Evolutionary conservation across 2,888 invertebrate species (phyloP).

Genomic region (Tipula confusa): DNA sequence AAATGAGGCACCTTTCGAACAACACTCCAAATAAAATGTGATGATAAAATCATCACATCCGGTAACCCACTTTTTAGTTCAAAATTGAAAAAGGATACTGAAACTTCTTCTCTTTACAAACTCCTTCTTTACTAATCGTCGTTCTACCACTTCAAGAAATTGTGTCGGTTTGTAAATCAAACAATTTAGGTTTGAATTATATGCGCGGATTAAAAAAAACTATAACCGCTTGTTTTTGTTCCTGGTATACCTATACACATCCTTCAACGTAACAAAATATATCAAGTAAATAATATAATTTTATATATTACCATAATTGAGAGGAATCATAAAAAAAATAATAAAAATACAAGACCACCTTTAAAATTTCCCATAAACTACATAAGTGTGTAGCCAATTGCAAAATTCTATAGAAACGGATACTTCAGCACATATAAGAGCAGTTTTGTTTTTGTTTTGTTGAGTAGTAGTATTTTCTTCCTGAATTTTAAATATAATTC

Average conservation of each 20-base stretch:
- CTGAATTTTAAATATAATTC: not conserved
- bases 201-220: too few relatives aligned
- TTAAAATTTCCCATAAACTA: not conserved
- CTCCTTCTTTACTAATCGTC: too few relatives aligned
- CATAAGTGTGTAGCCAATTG: not conserved
- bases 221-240: too few relatives aligned
- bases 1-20: too few relatives aligned
- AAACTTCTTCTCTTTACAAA: too few relatives aligned
- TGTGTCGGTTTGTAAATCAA: too few relatives aligned
- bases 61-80: too few relatives aligned
- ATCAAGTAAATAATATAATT: not conserved
- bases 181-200: too few relatives aligned
- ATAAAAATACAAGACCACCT: not conserved
- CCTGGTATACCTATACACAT: not conserved
- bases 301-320: not conserved
- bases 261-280: not conserved
- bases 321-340: not conserved
- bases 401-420: not conserved
- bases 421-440: not conserved
- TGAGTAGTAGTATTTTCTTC: not conserved
- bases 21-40: too few relatives aligned
- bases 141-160: too few relatives aligned
- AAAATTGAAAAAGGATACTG: too few relatives aligned
- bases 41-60: too few relatives aligned
- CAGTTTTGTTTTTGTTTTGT: not conserved